Percentiles rank a stretch among this genome's conserved stretches.
phyloP scores from a whole-genome alignment of 2,113 vertebrate genomes.

The Miniopterus natalensis region DNA sequence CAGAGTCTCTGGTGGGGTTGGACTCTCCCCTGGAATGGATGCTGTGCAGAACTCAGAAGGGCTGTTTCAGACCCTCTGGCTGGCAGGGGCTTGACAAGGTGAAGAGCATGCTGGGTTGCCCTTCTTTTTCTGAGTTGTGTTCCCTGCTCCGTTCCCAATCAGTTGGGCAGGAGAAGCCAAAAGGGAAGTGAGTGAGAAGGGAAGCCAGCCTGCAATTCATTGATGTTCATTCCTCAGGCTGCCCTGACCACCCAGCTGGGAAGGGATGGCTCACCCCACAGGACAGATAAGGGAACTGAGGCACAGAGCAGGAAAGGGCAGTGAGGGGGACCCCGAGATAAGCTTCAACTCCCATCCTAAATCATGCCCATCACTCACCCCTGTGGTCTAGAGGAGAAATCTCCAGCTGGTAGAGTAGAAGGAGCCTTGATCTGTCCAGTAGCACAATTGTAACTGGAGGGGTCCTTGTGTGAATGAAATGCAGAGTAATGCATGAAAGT shows the following conservation, averaged over 20 bases:
- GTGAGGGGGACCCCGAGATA: background rate
- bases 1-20: background rate
- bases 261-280: background rate
- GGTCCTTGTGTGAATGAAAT: background rate
- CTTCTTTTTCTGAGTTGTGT: background rate
- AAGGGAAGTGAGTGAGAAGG: background rate
- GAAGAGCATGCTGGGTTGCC: background rate
- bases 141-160: background rate
- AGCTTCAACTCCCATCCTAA: background rate
- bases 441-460: background rate
- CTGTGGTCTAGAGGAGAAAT: background rate
- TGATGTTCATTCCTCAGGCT: background rate
- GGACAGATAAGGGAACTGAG: background rate
- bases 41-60: background rate
- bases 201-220: background rate
- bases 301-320: background rate
- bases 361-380: fast-evolving
- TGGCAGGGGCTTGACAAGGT: background rate
- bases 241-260: background rate
- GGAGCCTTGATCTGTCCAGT: background rate
- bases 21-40: background rate
- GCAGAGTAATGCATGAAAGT: fast-evolving
- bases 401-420: background rate
- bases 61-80: background rate
- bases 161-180: background rate